Conservation (phyloP, 30 jellyfish, hydroid and myxozoan genomes). For the Aurelia coerulea region DNA sequence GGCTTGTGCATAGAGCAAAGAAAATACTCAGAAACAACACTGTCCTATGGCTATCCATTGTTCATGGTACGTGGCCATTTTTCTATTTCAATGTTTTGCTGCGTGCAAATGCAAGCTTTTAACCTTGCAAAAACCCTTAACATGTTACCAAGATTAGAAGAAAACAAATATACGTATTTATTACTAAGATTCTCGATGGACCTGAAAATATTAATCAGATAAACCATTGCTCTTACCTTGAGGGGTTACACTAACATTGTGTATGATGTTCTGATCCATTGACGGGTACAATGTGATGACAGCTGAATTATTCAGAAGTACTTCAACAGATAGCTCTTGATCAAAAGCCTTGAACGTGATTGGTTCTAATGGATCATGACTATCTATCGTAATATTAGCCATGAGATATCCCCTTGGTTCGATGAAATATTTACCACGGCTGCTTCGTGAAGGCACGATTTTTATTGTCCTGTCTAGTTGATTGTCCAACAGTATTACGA, state of each 20-base stretch:
- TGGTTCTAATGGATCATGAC: slow-evolving; percentile 90
- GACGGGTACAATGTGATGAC: slow-evolving; percentile 72
- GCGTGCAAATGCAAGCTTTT: too few species aligned
- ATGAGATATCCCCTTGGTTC: slow-evolving; percentile 90
- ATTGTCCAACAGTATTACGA: slow-evolving; percentile 89
- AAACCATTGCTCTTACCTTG: slow-evolving; percentile 71
- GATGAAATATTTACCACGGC: slow-evolving; percentile 95
- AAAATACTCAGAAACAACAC: too few species aligned
- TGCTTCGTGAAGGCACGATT: slow-evolving; percentile 89
- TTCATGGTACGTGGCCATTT: too few species aligned
- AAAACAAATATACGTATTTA: too few species aligned
- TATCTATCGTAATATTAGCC: slow-evolving; percentile 95
- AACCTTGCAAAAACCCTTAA: too few species aligned
- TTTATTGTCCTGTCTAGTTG: slow-evolving; percentile 91
- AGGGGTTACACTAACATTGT: slow-evolving; percentile 84
- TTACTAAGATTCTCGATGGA: too few species aligned
- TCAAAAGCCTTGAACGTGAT: slow-evolving; percentile 90
- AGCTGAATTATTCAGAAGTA: slow-evolving; percentile 76
- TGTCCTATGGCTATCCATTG: too few species aligned
- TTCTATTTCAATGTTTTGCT: too few species aligned
- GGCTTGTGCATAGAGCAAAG: too few species aligned
- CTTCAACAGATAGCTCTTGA: slow-evolving; percentile 68
- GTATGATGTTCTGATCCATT: slow-evolving; percentile 16
- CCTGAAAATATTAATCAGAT: too few species aligned
- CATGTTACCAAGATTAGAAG: too few species aligned